These are phyloP conservation scores for Chamaea fasciata DNA, from an alignment of 2,113 vertebrate genomes.

Conservation along the genomic window DNA sequence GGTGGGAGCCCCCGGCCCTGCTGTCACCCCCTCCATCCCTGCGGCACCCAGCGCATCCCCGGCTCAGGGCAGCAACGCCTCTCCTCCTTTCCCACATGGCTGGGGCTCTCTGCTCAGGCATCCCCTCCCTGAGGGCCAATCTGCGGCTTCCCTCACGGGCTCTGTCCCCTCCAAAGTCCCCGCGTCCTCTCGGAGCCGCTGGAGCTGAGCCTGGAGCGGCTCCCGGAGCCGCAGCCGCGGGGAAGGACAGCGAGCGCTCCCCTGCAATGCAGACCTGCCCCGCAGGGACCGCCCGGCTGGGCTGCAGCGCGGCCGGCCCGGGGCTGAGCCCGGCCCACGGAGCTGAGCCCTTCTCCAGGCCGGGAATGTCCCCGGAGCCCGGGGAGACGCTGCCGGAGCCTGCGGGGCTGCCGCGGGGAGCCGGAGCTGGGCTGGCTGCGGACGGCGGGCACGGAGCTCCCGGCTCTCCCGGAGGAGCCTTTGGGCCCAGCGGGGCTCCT, in stretches of 20 bases:
- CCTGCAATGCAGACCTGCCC: not conserved
- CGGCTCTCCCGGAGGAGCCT: rapidly evolving
- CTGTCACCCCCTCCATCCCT: rapidly evolving
- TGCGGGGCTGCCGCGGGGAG: rapidly evolving
- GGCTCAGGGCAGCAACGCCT: rapidly evolving
- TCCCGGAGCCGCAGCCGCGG: not conserved
- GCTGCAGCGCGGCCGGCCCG: rapidly evolving
- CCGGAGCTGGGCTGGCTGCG: rapidly evolving
- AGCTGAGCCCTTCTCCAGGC: rapidly evolving
- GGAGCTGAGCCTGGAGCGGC: not conserved
- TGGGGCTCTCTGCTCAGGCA: not conserved
- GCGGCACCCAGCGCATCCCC: rapidly evolving
- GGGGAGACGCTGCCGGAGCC: rapidly evolving
- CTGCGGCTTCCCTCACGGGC: rapidly evolving
- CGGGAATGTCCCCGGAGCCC: rapidly evolving
- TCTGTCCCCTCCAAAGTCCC: not conserved
- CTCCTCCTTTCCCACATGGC: rapidly evolving
- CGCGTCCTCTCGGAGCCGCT: rapidly evolving
- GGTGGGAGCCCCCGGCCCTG: not conserved
- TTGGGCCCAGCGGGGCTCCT: not conserved
- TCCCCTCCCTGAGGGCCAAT: rapidly evolving
- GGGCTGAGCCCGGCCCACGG: too few species aligned
- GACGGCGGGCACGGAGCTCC: not conserved
- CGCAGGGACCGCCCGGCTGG: not conserved
- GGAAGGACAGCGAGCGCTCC: not conserved